Evolutionary conservation across 2,797 vertebrate genomes (phyloP).

Genomic region (Microctenopoma stevenorrisi): DNA sequence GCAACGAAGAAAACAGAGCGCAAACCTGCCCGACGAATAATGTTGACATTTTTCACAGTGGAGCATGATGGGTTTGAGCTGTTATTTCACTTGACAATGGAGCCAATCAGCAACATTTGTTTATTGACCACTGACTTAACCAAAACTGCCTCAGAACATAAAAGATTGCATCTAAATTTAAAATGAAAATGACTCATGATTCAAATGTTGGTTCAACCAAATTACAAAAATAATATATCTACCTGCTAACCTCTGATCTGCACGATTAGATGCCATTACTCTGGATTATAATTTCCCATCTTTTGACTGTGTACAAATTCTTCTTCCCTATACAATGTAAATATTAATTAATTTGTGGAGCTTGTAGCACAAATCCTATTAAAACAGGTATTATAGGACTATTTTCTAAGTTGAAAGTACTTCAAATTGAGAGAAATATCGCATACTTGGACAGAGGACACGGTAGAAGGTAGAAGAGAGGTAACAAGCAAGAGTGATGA

Average conservation of each 20-base stretch:
- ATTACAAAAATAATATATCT: neutral
- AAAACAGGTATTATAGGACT: neutral
- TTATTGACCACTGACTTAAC: slow-evolving; percentile 19
- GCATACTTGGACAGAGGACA: neutral
- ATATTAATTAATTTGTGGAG: neutral
- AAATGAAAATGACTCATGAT: neutral
- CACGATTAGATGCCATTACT: neutral
- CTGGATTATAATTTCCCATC: neutral
- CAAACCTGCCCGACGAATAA: slow-evolving; percentile 50
- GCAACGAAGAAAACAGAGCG: slow-evolving; percentile 34
- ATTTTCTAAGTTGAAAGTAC: slow-evolving; percentile 3
- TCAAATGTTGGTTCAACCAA: neutral
- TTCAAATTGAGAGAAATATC: neutral
- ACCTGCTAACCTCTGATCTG: neutral
- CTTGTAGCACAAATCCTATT: neutral
- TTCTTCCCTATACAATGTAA: neutral
- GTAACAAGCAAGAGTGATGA: neutral
- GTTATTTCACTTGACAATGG: slow-evolving; percentile 49
- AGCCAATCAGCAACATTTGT: slow-evolving; percentile 46
- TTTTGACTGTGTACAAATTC: neutral
- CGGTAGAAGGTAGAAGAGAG: neutral
- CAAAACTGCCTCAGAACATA: neutral
- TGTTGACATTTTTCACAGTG: slow-evolving; percentile 58
- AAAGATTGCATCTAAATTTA: neutral
- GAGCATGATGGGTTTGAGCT: slow-evolving; percentile 42